A percentile compares a stretch with the other conserved stretches of the same genome.
phyloP scores from a whole-genome alignment of 1,140 invertebrate species.

The Xylocopa sonorina region DNA sequence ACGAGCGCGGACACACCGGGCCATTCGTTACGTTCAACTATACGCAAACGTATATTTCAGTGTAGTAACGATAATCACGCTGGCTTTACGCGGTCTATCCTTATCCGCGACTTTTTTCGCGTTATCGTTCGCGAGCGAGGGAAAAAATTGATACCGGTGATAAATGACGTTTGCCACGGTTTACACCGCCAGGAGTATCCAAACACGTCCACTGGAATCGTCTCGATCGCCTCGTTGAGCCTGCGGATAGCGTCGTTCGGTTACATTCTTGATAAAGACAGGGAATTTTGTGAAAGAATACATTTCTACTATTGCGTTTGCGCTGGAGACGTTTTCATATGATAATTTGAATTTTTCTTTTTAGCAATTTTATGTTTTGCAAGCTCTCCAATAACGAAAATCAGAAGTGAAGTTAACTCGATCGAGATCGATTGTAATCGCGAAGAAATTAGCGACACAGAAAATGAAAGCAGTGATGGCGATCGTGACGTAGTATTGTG shows the following conservation, averaged over 20 bases:
- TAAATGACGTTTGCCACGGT: slow-evolving; percentile 3
- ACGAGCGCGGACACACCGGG: slow-evolving; percentile 56
- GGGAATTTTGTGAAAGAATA: not conserved
- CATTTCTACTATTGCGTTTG: no score
- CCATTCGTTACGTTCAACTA: slow-evolving; percentile 63
- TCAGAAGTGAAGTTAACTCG: no score
- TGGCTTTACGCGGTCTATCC: slow-evolving; percentile 32
- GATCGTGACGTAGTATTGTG: no score
- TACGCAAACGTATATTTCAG: slow-evolving; percentile 68
- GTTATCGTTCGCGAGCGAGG: not conserved
- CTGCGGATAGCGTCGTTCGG: not conserved
- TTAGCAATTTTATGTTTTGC: no score
- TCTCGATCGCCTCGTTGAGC: not conserved
- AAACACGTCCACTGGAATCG: not conserved
- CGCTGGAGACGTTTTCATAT: no score
- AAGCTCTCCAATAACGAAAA: no score
- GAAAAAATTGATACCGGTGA: not conserved
- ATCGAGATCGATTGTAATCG: no score
- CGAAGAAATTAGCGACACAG: no score
- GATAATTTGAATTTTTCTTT: not conserved
- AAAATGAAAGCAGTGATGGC: no score
- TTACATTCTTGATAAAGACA: not conserved
- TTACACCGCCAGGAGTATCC: not conserved
- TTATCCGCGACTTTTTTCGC: slow-evolving; percentile 37
- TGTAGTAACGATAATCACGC: slow-evolving; percentile 53